Conservation (phyloP, 92 coral and sea anemone genomes). For the Parazoanthus swiftii region DNA sequence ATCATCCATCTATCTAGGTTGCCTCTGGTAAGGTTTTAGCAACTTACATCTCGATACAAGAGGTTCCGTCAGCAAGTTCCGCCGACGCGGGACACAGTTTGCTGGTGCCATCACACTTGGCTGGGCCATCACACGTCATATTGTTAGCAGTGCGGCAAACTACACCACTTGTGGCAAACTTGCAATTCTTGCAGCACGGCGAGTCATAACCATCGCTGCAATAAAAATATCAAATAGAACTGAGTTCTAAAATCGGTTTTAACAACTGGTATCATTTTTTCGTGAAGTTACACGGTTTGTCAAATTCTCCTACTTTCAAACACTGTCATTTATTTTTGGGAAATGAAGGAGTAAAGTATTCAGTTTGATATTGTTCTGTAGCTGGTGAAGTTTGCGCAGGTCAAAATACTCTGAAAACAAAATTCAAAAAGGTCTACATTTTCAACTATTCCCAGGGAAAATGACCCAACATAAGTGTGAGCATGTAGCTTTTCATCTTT, state of each 20-base stretch:
- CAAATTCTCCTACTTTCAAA: no score
- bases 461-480: no score
- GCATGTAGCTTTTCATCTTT: no score
- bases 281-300: no score
- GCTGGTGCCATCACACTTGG: slow-evolving; percentile 54
- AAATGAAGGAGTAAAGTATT: no score
- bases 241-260: background rate
- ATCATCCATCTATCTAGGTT: no score
- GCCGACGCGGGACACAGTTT: slow-evolving; percentile 59
- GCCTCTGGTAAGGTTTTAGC: background rate
- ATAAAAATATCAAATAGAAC: background rate
- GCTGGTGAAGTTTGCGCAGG: no score
- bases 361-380: no score
- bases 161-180: slow-evolving; percentile 33
- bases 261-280: background rate
- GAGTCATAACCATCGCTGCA: slow-evolving; percentile 79
- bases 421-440: no score
- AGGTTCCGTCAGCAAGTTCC: slow-evolving; percentile 64
- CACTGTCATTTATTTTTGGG: no score
- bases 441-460: no score
- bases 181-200: slow-evolving; percentile 80
- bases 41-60: slow-evolving; percentile 84
- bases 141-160: slow-evolving; percentile 70
- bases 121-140: slow-evolving; percentile 60
- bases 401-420: no score